Base-by-base conservation (phyloP, 2,888 invertebrate species). In the Endomychus coccineus region DNA sequence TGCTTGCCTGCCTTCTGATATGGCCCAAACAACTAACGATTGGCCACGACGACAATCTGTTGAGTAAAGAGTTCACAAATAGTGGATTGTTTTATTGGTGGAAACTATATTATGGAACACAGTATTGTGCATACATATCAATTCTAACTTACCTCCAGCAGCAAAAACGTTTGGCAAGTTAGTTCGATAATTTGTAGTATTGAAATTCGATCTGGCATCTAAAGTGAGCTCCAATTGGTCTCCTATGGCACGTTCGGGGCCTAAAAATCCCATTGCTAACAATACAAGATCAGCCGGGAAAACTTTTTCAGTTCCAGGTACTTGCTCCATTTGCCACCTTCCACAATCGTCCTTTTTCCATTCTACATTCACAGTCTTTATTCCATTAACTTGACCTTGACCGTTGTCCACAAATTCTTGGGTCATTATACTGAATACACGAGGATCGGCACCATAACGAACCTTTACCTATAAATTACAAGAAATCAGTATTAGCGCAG, bases 1-100 rank as follows among this genome's bases (percentile, higher is more conserved):
- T 5, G 95, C 96, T 68, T 94, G 96, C n/a, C 98, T 76, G 2
- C 98, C 98, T 66, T 98, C 98, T 0, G 89, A 76, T 46, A 98
- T 98, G 12, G 97, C 98, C 91, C 96, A 97, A 5, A 98, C 98
- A 3, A 98, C 95, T 38, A 98, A 71, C 0, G 96, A 96, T 62
- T 98, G 98, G n/a, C 98, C 98, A 51, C 97, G 80, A 19, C 95
- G 84, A 64, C 97, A 98, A 74, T 98, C 98, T 91, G 62, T 45
- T 63, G 55, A 38, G 45, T 14, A 35, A 34, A 24, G 5, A n/a
- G n/a, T n/a, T n/a, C n/a, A n/a, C n/a, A n/a, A n/a, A n/a, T n/a
- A n/a, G n/a, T n/a, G n/a, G n/a, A n/a, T 25, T 25, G 25, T 9
- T 6, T 19, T 19, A 19, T 19, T 19, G 9, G 6, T 7, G 21